These are phyloP conservation scores for Epirrhoe tristata DNA, from an alignment of 2,888 invertebrate species.

Conservation along the genomic window DNA sequence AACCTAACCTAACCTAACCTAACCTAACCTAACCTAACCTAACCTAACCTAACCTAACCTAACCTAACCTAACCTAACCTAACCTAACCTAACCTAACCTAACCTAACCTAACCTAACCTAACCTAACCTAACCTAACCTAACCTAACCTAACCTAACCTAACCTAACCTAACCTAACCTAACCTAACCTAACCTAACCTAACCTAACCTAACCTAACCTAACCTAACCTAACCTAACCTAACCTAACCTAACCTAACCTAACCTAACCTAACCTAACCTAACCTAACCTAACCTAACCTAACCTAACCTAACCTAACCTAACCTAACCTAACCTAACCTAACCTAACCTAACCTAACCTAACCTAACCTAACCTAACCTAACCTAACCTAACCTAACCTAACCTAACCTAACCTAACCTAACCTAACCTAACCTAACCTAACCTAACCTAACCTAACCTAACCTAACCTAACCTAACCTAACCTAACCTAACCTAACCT, in stretches of 20 bases:
- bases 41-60: no score
- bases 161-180: conserved; percentile 22
- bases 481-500: conserved; percentile 40
- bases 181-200: conserved; percentile 46
- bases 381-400: conserved; percentile 37
- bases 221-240: conserved; percentile 48
- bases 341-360: conserved; percentile 29
- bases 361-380: conserved; percentile 36
- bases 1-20: no score
- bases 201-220: conserved; percentile 46
- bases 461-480: conserved; percentile 42
- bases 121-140: conserved; percentile 37
- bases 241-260: conserved; percentile 45
- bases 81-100: conserved; percentile 36
- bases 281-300: conserved; percentile 32
- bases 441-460: conserved; percentile 36
- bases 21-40: no score
- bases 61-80: conserved; percentile 38
- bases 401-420: conserved; percentile 36
- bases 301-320: conserved; percentile 32
- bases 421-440: conserved; percentile 36
- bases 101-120: conserved; percentile 36
- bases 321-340: conserved; percentile 34
- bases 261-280: conserved; percentile 38
- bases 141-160: conserved; percentile 25